Conservation (phyloP, 2,113 vertebrate species). For the Poeciliopsis occidentalis region DNA sequence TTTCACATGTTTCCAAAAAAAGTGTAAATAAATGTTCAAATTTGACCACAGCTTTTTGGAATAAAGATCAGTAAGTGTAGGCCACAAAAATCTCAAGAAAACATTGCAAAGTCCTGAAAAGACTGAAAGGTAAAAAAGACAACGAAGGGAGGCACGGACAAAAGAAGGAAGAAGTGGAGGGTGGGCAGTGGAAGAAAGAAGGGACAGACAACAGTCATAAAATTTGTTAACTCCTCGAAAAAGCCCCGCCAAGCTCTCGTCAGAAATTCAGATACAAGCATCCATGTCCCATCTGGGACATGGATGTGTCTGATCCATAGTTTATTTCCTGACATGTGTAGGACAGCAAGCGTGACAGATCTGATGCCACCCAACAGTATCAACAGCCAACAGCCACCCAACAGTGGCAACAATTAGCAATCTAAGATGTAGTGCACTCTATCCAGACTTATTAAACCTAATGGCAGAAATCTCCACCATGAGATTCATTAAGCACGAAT, state of each 20-base stretch:
- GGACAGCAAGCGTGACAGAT: background rate
- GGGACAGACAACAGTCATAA: background rate
- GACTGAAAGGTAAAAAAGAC: too few species aligned
- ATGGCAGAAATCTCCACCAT: constrained; percentile 45
- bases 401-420: constrained; percentile 37
- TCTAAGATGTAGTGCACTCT: constrained; percentile 22
- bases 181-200: background rate
- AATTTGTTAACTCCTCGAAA: background rate
- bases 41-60: too few species aligned
- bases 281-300: constrained; percentile 3
- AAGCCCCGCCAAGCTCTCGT: constrained; percentile 11
- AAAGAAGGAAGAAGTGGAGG: background rate
- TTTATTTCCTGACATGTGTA: background rate
- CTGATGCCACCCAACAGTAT: constrained; percentile 1
- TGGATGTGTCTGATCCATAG: constrained; percentile 5
- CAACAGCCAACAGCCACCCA: background rate
- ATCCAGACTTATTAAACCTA: constrained; percentile 48
- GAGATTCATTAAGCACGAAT: constrained; percentile 56
- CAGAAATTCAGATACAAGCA: constrained; percentile 8
- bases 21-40: too few species aligned
- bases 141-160: too few species aligned
- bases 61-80: too few species aligned
- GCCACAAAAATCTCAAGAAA: too few species aligned
- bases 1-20: too few species aligned
- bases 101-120: too few species aligned